These are phyloP conservation scores for Sesamia nonagrioides DNA, from an alignment of 1,140 invertebrate species.

Conservation along the genomic window DNA sequence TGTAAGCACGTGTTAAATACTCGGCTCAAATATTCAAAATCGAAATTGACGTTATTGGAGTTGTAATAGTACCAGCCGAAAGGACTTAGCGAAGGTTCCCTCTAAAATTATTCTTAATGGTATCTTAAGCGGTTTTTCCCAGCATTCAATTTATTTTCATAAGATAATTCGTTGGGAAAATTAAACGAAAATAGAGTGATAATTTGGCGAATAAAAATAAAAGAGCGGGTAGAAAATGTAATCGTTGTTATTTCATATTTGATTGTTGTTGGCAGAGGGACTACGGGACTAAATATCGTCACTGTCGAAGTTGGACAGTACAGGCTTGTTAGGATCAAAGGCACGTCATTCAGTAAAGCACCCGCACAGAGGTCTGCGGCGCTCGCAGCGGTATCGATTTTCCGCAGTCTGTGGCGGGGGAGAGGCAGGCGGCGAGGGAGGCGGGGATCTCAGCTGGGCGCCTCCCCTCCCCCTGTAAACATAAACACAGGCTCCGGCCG, in stretches of 20 bases:
- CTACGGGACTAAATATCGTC: neutral
- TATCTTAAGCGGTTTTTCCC: slow-evolving; percentile 59
- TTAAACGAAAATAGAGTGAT: slow-evolving; percentile 54
- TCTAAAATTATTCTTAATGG: slow-evolving; percentile 58
- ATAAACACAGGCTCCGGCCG: slow-evolving; percentile 79
- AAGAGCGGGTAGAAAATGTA: neutral
- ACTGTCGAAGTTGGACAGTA: slow-evolving; percentile 24
- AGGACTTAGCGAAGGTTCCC: slow-evolving; percentile 49
- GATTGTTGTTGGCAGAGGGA: slow-evolving; percentile 3
- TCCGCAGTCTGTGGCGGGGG: slow-evolving; percentile 66
- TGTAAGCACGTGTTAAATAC: slow-evolving; percentile 6
- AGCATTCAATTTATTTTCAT: slow-evolving; percentile 62
- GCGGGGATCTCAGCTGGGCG: slow-evolving; percentile 72
- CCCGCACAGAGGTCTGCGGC: slow-evolving; percentile 76
- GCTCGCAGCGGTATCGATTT: slow-evolving; percentile 81
- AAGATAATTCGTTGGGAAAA: slow-evolving; percentile 60
- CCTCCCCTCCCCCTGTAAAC: slow-evolving; percentile 76
- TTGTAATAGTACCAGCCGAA: slow-evolving; percentile 44
- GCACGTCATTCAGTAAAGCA: slow-evolving; percentile 71
- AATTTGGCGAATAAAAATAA: slow-evolving; percentile 37
- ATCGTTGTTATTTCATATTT: slow-evolving; percentile 26
- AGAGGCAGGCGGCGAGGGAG: slow-evolving; percentile 50
- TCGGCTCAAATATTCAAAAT: slow-evolving; percentile 40
- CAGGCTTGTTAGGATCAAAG: slow-evolving; percentile 60
- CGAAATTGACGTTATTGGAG: slow-evolving; percentile 53